These are phyloP conservation scores for Porites lobata DNA, from an alignment of 92 coral and sea anemone species.

Conservation along the genomic window DNA sequence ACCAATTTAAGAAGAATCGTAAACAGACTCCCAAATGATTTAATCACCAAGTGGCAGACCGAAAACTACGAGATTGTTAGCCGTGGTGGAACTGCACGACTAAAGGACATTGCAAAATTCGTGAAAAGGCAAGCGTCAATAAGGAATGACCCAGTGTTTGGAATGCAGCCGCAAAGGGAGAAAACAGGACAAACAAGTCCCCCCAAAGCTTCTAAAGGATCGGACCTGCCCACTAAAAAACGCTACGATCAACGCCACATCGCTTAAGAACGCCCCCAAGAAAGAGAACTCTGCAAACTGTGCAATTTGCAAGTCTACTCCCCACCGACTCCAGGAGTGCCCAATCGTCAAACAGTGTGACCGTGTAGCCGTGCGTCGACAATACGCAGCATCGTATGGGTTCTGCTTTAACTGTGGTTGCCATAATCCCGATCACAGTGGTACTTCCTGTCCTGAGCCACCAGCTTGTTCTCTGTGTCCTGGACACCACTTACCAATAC, in stretches of 20 bases:
- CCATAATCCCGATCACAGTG: too few species aligned
- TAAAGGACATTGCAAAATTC: constrained; percentile 61
- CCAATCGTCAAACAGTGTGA: constrained; percentile 53
- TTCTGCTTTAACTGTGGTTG: too few species aligned
- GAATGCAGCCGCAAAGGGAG: constrained; percentile 18
- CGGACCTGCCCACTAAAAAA: not conserved
- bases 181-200: constrained; percentile 3
- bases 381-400: too few species aligned
- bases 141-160: constrained; percentile 76
- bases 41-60: constrained; percentile 58
- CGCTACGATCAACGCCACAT: constrained; percentile 28
- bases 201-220: not conserved
- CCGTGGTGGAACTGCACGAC: constrained; percentile 23
- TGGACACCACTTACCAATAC: constrained; percentile 46
- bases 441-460: too few species aligned
- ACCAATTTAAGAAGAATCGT: constrained; percentile 55
- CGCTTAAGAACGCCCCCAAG: not conserved
- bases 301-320: constrained; percentile 20
- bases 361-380: constrained; percentile 29
- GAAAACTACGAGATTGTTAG: constrained; percentile 53
- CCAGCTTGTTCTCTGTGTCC: too few species aligned
- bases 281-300: not conserved
- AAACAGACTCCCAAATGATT: constrained; percentile 56
- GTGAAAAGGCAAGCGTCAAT: constrained; percentile 74
- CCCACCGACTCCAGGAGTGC: constrained; percentile 48